Percentiles rank a stretch among this genome's conserved stretches.
Conservation (phyloP, 2,888 invertebrate genomes). For the Cantharis lateralis region DNA sequence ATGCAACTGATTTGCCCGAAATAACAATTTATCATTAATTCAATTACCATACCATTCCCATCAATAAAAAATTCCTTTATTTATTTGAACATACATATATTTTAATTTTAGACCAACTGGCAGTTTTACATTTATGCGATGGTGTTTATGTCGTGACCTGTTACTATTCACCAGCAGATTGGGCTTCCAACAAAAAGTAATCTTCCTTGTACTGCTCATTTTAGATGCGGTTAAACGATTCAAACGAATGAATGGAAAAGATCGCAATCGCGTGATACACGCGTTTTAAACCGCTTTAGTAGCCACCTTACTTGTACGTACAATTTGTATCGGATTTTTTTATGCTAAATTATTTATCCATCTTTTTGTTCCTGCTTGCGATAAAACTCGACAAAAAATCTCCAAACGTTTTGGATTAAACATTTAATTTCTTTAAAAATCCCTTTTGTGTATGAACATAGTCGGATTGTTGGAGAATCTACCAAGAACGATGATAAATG, state of each 20-base stretch:
- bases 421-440: neutral
- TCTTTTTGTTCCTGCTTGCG: neutral
- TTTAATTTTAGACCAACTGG: neutral
- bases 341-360: neutral
- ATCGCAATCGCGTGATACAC: slow-evolving; percentile 44
- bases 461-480: slow-evolving; percentile 16
- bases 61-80: neutral
- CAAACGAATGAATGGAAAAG: slow-evolving; percentile 44
- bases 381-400: neutral
- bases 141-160: slow-evolving; percentile 35
- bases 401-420: neutral
- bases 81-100: neutral
- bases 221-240: slow-evolving; percentile 46
- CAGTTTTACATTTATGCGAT: slow-evolving; percentile 21
- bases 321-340: slow-evolving; percentile 16
- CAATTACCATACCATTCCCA: neutral
- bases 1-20: neutral
- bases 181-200: slow-evolving; percentile 38
- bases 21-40: neutral
- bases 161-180: slow-evolving; percentile 33
- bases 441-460: neutral
- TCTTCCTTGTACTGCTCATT: slow-evolving; percentile 44
- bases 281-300: slow-evolving; percentile 30
- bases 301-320: slow-evolving; percentile 6
- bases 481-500: slow-evolving; percentile 28